Conservation (phyloP, 2,113 vertebrate genomes). For the Phyllostomus hastatus region DNA sequence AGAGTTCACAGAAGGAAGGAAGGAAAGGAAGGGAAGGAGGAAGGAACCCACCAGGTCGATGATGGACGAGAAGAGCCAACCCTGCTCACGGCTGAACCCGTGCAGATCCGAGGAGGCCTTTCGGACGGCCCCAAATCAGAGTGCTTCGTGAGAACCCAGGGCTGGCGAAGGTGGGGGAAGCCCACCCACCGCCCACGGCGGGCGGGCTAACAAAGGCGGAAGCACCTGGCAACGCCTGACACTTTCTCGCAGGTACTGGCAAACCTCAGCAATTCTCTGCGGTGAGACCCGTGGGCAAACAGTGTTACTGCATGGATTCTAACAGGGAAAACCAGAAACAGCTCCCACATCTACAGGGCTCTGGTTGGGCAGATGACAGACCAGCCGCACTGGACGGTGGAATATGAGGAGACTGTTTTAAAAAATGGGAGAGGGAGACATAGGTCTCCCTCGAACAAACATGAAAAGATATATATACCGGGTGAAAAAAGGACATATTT, state of each 20-base stretch:
- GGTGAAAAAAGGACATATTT: not conserved
- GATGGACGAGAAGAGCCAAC: not conserved
- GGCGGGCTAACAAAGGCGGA: accelerated
- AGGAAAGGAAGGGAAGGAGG: not conserved
- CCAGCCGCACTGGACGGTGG: not conserved
- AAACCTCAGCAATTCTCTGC: not conserved
- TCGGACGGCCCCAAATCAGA: not conserved
- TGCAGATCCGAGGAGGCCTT: not conserved
- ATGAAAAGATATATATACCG: not conserved
- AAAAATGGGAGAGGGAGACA: not conserved
- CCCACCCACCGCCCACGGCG: no score
- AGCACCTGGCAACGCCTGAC: accelerated
- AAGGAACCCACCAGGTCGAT: not conserved
- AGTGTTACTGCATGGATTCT: accelerated
- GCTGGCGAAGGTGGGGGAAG: not conserved
- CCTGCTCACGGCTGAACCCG: not conserved
- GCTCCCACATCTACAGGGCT: not conserved
- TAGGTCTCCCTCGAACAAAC: not conserved
- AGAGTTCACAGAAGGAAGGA: not conserved
- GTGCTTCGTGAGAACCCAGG: not conserved
- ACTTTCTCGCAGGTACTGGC: not conserved
- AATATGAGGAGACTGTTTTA: not conserved
- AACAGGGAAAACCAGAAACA: not conserved
- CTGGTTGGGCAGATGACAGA: not conserved
- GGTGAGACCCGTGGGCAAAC: not conserved